Evolutionary conservation across 2,113 vertebrate species (phyloP).

Genomic region (Ctenodactylus gundi): DNA sequence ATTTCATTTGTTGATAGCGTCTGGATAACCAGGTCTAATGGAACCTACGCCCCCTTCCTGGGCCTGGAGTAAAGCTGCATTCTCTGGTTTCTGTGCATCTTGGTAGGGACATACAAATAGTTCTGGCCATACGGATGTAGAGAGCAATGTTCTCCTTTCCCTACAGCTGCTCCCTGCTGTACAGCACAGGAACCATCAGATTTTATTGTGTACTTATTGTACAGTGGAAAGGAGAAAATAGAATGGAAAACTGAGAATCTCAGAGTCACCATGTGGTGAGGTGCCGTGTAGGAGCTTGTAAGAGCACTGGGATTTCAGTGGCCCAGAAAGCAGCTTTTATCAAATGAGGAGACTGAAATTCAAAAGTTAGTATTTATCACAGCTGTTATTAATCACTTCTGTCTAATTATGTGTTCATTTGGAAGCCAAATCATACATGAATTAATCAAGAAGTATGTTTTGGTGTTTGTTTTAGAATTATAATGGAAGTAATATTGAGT

Average conservation of each 20-base stretch:
- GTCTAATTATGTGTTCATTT: constrained; percentile 6
- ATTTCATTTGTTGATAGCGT: too few relatives aligned
- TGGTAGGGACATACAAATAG: not conserved
- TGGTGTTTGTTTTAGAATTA: not conserved
- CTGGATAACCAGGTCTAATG: not conserved
- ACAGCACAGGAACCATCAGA: not conserved
- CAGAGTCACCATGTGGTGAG: not conserved
- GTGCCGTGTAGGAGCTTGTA: not conserved
- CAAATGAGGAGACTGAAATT: not conserved
- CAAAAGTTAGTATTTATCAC: not conserved
- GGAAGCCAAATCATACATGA: not conserved
- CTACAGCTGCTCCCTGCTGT: too few relatives aligned
- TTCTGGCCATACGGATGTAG: not conserved
- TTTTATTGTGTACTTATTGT: not conserved
- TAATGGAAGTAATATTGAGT: not conserved
- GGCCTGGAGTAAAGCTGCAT: not conserved
- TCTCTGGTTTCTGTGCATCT: not conserved
- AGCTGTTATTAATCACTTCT: not conserved
- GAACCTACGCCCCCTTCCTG: not conserved
- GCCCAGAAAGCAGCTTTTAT: not conserved
- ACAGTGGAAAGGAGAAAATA: not conserved
- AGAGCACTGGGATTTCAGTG: not conserved
- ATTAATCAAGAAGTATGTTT: not conserved
- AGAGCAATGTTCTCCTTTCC: too few relatives aligned
- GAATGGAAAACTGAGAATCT: not conserved